Evolutionary conservation across 2,888 invertebrate genomes (phyloP).

Genomic region (Cataglyphis albicans): DNA sequence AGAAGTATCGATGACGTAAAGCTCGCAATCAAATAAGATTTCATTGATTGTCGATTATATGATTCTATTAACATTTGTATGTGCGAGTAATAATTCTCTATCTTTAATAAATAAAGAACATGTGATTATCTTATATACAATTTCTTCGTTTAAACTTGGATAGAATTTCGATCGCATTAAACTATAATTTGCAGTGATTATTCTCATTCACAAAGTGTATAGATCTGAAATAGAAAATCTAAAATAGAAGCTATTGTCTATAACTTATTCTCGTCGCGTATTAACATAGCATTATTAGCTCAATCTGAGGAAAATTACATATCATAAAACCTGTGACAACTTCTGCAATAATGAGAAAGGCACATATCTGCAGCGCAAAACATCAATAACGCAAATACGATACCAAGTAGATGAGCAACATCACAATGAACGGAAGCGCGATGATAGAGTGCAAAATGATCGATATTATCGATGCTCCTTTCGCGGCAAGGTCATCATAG

Average conservation of each 20-base stretch:
- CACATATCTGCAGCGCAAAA: background rate
- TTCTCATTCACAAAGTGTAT: background rate
- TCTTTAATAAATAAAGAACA: background rate
- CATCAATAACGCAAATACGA: conserved; percentile 26
- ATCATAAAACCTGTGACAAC: background rate
- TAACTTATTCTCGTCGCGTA: background rate
- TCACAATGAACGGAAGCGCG: background rate
- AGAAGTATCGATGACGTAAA: conserved; percentile 11
- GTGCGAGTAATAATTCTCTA: background rate
- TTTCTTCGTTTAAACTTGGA: background rate
- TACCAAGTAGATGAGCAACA: background rate
- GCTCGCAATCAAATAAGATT: conserved; percentile 6
- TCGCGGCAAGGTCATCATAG: conserved; percentile 24
- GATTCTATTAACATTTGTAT: background rate
- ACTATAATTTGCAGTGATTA: background rate
- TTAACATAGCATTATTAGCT: background rate
- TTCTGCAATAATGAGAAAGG: background rate
- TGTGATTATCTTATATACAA: background rate
- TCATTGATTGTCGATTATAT: background rate
- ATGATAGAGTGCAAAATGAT: conserved; percentile 46
- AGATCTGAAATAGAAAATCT: background rate
- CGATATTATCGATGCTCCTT: conserved; percentile 49
- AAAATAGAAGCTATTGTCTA: background rate
- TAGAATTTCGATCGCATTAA: background rate
- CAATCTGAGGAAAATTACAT: background rate